These are phyloP conservation scores for Apis dorsata DNA, from an alignment of 1,140 invertebrate genomes.

Conservation along the genomic window DNA sequence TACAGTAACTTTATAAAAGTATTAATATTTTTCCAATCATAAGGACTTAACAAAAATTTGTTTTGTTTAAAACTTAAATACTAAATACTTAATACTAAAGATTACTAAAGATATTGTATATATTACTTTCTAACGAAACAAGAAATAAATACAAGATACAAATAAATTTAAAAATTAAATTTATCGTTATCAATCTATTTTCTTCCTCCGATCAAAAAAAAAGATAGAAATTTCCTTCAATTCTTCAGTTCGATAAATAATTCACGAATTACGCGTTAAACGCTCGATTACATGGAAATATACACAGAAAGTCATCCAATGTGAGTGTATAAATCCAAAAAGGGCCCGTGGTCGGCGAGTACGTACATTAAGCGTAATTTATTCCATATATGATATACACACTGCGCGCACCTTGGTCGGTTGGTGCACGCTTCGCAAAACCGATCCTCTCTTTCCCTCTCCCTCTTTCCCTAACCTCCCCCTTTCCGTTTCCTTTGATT, in stretches of 20 bases:
- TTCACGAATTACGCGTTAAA: slow-evolving; percentile 27
- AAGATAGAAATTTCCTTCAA: too few species aligned
- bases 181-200: too few species aligned
- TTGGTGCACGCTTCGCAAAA: not conserved
- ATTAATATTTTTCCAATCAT: too few species aligned
- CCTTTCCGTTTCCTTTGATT: slow-evolving; percentile 6
- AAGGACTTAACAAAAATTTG: too few species aligned
- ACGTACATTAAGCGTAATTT: slow-evolving; percentile 53
- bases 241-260: too few species aligned
- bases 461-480: not conserved
- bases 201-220: not conserved
- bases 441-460: not conserved
- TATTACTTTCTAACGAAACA: too few species aligned
- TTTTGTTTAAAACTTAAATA: too few species aligned
- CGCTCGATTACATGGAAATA: slow-evolving; percentile 38
- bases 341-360: slow-evolving; percentile 12
- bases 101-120: too few species aligned
- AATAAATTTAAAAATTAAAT: too few species aligned
- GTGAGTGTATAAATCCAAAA: slow-evolving; percentile 46
- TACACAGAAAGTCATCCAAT: slow-evolving; percentile 26
- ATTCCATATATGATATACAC: slow-evolving; percentile 59
- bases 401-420: slow-evolving; percentile 12
- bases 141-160: too few species aligned
- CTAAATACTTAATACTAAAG: too few species aligned
- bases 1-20: too few species aligned